phyloP scores from a whole-genome alignment of 2,797 vertebrate species.

The Channa striata region DNA sequence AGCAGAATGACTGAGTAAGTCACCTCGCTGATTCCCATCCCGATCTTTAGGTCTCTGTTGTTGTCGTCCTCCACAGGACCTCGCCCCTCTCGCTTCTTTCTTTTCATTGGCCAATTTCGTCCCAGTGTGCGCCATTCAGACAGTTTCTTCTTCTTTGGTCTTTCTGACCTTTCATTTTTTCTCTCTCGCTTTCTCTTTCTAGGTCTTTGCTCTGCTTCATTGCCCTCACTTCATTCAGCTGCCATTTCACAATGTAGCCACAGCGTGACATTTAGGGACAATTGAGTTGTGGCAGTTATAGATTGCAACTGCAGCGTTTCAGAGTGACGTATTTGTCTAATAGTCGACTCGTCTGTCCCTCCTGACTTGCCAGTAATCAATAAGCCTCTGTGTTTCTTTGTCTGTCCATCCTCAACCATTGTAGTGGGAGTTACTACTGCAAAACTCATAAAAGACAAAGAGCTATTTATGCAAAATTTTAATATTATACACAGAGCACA shows the following conservation, averaged over 20 bases:
- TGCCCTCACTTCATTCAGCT: slow-evolving; percentile 60
- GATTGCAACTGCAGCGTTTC: slow-evolving; percentile 63
- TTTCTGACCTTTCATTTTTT: slow-evolving; percentile 73
- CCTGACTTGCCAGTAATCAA: slow-evolving; percentile 58
- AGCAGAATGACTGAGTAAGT: slow-evolving; percentile 26
- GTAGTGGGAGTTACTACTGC: neutral
- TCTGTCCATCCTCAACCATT: slow-evolving; percentile 8
- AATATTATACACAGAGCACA: neutral
- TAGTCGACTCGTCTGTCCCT: slow-evolving; percentile 40
- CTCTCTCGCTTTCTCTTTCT: slow-evolving; percentile 19
- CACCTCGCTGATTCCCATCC: slow-evolving; percentile 45
- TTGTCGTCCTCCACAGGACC: slow-evolving; percentile 34
- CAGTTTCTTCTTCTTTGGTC: slow-evolving; percentile 61
- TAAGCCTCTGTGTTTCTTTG: slow-evolving; percentile 44
- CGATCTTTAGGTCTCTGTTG: slow-evolving; percentile 40
- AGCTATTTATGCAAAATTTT: neutral
- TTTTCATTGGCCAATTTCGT: slow-evolving; percentile 57
- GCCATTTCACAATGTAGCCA: slow-evolving; percentile 67
- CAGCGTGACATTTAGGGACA: slow-evolving; percentile 83
- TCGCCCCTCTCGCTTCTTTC: slow-evolving; percentile 24
- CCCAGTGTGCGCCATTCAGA: slow-evolving; percentile 56
- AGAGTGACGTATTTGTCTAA: slow-evolving; percentile 54
- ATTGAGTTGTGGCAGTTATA: slow-evolving; percentile 73
- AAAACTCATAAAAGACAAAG: neutral
- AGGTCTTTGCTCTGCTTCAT: slow-evolving; percentile 53